Base-by-base conservation (phyloP, 2,888 invertebrate genomes). In the Trissolcus japonicus region DNA sequence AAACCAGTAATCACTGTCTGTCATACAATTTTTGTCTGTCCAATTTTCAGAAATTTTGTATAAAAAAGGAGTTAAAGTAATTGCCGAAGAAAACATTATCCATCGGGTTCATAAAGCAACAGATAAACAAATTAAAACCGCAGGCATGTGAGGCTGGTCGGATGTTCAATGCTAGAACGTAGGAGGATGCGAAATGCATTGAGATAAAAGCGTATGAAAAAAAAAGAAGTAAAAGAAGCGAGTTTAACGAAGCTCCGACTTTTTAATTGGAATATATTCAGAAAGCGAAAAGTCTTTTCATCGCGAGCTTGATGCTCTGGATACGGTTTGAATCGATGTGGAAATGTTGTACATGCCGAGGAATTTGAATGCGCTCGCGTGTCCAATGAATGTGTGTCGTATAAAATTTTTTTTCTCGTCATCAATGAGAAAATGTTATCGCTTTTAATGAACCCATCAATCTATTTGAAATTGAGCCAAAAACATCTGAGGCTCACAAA, bases 201-300 rank as follows among this genome's bases (percentile, higher is more conserved):
- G 67, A 61, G 76, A 76, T 71, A 72, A 76, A 71, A 71, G 71
- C 73, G 74, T 76, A 77, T 74, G 76, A 71, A 67, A 68, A 35
- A 19, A 35, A 35, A 35, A 35, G 72, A 74, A 80, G 76, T 80
- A 73, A 83, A 82, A 84, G 84, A 83, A 83, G 81, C 83, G 86
- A 87, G 87, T 87, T 87, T 88, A 89, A 89, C 88, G 89, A 89
- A 88, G 89, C 88, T 88, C 87, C 84, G 86, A 86, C 87, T 87
- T 89, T 89, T 88, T 89, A 89, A 89, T 89, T 89, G 89, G 88
- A 88, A 89, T 88, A 86, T 86, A 88, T 88, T 88, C 87, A 88
- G 85, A 85, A 88, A 86, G 83, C 85, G 86, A 86, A 88, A 88
- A 84, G 88, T 87, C 88, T 88, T 89, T 89, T 89, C 88, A 89